phyloP scores from a whole-genome alignment of 2,113 vertebrate species.

The Pipa parva region DNA sequence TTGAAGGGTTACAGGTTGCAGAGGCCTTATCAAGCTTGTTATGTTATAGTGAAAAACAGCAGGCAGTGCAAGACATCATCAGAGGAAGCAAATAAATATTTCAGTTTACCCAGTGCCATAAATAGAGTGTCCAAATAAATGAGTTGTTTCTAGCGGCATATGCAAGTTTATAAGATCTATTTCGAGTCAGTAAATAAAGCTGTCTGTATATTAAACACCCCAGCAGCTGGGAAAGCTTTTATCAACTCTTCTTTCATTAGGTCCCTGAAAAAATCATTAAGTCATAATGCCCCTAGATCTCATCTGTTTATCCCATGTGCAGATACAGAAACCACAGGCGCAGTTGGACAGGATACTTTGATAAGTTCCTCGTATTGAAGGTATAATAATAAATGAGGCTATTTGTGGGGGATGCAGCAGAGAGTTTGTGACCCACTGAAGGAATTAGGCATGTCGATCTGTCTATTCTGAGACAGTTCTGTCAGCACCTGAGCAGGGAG shows the following conservation, averaged over 20 bases:
- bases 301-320: slow-evolving; percentile 40
- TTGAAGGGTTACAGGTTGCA: slow-evolving; percentile 1
- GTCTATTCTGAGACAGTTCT: slow-evolving; percentile 10
- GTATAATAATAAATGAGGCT: slow-evolving; percentile 40
- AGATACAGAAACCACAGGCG: slow-evolving; percentile 4
- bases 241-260: slow-evolving; percentile 32
- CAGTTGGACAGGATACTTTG: not conserved
- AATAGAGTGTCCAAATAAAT: slow-evolving; percentile 61
- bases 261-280: slow-evolving; percentile 46
- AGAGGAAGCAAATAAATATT: slow-evolving; percentile 54
- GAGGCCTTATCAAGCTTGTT: slow-evolving; percentile 60
- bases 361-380: slow-evolving; percentile 8
- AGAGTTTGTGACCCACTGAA: slow-evolving; percentile 31
- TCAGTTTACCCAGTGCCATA: slow-evolving; percentile 59
- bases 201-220: slow-evolving; percentile 46
- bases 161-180: slow-evolving; percentile 51
- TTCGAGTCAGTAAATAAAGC: slow-evolving; percentile 48
- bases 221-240: slow-evolving; percentile 14
- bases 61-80: slow-evolving; percentile 55
- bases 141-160: slow-evolving; percentile 43
- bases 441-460: slow-evolving; percentile 21
- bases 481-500: not conserved
- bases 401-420: slow-evolving; percentile 4
- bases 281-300: slow-evolving; percentile 49
- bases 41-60: slow-evolving; percentile 58